A percentile compares a stretch with the other conserved stretches of the same genome.
phyloP scores from a whole-genome alignment of 2,113 vertebrate genomes.

The Bujurquina vittata region DNA sequence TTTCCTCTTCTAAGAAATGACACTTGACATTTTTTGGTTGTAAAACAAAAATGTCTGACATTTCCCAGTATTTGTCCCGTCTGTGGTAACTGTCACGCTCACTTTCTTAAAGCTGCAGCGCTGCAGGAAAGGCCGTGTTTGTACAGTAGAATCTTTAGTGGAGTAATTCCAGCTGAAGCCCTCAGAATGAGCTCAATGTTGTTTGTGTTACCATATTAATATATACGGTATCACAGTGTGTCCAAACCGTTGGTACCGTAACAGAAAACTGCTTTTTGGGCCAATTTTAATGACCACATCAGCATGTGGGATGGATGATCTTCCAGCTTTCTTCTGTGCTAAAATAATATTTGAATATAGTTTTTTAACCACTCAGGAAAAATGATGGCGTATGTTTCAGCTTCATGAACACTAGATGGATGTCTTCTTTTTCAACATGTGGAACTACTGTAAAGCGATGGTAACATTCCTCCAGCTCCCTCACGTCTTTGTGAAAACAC shows the following conservation, averaged over 20 bases:
- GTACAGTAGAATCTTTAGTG: background rate
- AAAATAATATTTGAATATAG: background rate
- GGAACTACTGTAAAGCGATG: background rate
- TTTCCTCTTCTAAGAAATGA: background rate
- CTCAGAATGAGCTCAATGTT: background rate
- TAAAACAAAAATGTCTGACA: conserved; percentile 14
- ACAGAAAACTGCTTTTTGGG: background rate
- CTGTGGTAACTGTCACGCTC: background rate
- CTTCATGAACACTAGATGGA: background rate
- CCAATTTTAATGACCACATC: background rate
- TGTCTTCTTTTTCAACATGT: background rate
- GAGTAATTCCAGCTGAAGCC: background rate
- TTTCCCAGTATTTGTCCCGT: conserved; percentile 10
- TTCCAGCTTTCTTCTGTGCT: fast-evolving
- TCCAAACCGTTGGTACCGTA: too few species aligned
- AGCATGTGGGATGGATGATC: background rate
- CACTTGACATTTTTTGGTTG: conserved; percentile 1
- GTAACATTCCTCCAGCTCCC: background rate
- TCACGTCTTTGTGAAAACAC: background rate
- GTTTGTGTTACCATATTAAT: fast-evolving
- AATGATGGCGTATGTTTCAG: too few species aligned
- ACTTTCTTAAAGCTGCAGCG: background rate
- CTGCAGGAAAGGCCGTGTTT: background rate
- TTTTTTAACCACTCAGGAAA: background rate
- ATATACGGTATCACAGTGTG: too few species aligned